Percentiles rank a stretch among this genome's conserved stretches.
phyloP scores from a whole-genome alignment of 2,888 invertebrate species.

The Drosophila neutralis region DNA sequence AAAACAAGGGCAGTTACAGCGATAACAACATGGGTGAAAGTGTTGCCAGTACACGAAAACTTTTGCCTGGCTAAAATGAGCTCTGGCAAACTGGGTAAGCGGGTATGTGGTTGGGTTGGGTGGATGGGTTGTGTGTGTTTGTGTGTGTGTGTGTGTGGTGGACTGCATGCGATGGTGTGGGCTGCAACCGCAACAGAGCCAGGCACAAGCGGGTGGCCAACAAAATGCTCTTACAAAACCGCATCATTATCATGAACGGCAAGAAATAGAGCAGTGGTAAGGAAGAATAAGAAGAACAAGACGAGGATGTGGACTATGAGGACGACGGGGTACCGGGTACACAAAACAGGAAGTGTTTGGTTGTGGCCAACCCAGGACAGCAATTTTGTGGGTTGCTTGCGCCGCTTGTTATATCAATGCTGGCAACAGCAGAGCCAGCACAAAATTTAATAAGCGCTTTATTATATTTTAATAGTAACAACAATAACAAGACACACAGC shows the following conservation, averaged over 20 bases:
- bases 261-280: constrained; percentile 57
- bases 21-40: constrained; percentile 57
- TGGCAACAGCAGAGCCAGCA: constrained; percentile 35
- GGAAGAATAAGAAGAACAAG: constrained; percentile 1
- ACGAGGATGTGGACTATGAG: background rate
- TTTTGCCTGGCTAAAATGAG: constrained; percentile 47
- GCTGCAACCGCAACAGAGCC: constrained; percentile 39
- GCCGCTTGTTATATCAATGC: constrained; percentile 55
- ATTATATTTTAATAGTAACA: constrained; percentile 65
- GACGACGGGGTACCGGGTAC: background rate
- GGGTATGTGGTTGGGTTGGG: background rate
- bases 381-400: constrained; percentile 65
- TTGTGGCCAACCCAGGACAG: constrained; percentile 62
- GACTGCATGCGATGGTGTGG: constrained; percentile 18
- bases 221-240: constrained; percentile 68
- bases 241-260: constrained; percentile 72
- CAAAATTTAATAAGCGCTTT: constrained; percentile 77
- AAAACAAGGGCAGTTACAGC: constrained; percentile 54
- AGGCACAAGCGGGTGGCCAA: constrained; percentile 44
- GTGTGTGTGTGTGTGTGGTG: constrained; percentile 24
- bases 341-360: constrained; percentile 53
- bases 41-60: constrained; percentile 68
- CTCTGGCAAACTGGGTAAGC: background rate
- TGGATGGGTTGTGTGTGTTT: constrained; percentile 1
- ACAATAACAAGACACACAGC: constrained; percentile 20